Evolutionary conservation across 2,888 invertebrate species (phyloP).

Genomic region (Melinaea menophilus): DNA sequence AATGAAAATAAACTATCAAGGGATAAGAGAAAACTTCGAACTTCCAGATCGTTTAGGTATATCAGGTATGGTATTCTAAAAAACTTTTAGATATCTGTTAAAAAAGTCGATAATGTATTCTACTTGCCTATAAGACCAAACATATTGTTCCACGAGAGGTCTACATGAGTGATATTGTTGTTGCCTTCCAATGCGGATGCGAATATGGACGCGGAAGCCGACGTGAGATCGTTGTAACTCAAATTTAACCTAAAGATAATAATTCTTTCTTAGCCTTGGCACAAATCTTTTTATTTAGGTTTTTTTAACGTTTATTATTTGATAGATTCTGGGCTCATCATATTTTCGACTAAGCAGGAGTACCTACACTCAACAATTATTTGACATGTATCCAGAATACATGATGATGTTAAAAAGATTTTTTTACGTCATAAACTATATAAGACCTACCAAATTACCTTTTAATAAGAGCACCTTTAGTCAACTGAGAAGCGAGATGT

Average conservation of each 20-base stretch:
- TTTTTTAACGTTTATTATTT: neutral
- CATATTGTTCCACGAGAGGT: conserved; percentile 49
- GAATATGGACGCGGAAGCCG: conserved; percentile 23
- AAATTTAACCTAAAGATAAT: conserved; percentile 29
- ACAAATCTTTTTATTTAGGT: neutral
- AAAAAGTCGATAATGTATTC: conserved; percentile 22
- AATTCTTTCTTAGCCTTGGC: neutral
- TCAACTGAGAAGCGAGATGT: conserved; percentile 36
- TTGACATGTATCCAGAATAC: too few species aligned
- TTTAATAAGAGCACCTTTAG: conserved; percentile 36
- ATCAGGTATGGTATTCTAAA: neutral
- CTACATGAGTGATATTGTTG: conserved; percentile 42
- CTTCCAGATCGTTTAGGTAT: neutral
- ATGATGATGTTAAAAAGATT: too few species aligned
- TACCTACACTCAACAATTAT: too few species aligned
- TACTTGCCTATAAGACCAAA: conserved; percentile 27
- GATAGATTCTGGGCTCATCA: too few species aligned
- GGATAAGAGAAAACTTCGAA: neutral
- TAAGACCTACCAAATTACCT: conserved; percentile 16
- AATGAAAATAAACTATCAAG: neutral
- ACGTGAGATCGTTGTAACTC: conserved; percentile 29
- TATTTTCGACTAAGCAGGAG: too few species aligned
- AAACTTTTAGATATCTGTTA: neutral
- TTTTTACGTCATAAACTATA: conserved; percentile 4
- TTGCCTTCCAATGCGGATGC: conserved; percentile 33